Percentiles rank a stretch among this genome's conserved stretches.
Evolutionary conservation across 1,140 invertebrate genomes (phyloP).

Genomic region (Drosophila obscura): DNA sequence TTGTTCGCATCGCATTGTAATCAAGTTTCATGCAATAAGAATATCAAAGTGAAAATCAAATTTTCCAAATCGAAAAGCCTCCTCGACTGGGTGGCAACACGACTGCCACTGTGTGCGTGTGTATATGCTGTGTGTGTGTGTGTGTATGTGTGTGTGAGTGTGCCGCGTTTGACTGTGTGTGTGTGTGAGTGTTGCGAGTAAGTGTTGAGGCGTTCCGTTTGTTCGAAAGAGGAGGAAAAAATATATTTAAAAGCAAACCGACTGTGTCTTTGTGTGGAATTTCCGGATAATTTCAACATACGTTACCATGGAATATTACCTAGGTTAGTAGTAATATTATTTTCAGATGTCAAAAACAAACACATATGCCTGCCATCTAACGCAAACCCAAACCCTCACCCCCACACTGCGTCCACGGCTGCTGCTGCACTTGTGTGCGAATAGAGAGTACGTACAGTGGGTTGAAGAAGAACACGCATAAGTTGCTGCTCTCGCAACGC

Average conservation of each 20-base stretch:
- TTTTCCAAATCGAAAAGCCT: conserved; percentile 78
- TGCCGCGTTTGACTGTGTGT: conserved; percentile 50
- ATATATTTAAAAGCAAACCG: conserved; percentile 49
- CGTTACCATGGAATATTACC: conserved; percentile 81
- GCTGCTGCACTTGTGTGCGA: conserved; percentile 30
- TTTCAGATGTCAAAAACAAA: conserved; percentile 39
- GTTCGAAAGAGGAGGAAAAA: conserved; percentile 40
- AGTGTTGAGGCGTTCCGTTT: too few relatives aligned
- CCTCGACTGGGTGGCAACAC: conserved; percentile 57
- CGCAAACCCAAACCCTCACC: conserved; percentile 2
- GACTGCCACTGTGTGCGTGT: conserved; percentile 42
- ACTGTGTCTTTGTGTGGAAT: conserved; percentile 73
- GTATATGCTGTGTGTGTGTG: conserved; percentile 37
- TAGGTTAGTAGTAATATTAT: conserved; percentile 73
- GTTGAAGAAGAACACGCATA: too few relatives aligned
- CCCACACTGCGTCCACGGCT: conserved; percentile 6
- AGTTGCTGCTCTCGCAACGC: too few relatives aligned
- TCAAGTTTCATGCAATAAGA: conserved; percentile 49
- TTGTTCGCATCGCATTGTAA: conserved; percentile 34
- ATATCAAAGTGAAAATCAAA: conserved; percentile 77
- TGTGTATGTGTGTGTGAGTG: conserved; percentile 43
- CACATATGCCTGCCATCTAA: conserved; percentile 24
- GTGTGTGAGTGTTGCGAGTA: conserved; percentile 10
- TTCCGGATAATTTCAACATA: conserved; percentile 78
- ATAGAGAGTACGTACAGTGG: conserved; percentile 1